Conservation (phyloP, 2,113 vertebrate species). For the Eptesicus fuscus region DNA sequence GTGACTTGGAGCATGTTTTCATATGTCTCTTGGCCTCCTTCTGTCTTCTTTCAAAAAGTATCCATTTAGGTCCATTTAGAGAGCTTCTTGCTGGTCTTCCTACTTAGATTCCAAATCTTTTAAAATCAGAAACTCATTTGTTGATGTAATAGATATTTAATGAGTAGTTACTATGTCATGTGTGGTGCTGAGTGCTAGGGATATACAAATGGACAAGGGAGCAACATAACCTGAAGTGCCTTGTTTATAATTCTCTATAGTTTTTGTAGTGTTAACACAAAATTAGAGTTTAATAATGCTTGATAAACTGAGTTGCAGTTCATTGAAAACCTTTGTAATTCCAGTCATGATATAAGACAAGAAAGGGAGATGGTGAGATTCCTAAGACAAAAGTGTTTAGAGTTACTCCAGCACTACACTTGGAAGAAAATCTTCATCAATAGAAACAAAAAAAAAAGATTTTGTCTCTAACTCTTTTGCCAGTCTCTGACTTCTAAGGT, state of each 20-base stretch:
- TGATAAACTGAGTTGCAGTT: neutral
- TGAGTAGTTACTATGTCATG: neutral
- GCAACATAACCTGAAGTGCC: neutral
- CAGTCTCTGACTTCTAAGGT: neutral
- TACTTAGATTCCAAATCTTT: neutral
- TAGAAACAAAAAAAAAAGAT: neutral
- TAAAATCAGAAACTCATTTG: neutral
- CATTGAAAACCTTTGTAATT: neutral
- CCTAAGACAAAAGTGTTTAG: neutral
- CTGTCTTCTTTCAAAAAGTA: too few relatives aligned
- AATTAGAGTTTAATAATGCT: neutral
- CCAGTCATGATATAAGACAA: neutral
- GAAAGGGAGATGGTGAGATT: neutral
- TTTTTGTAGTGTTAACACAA: neutral
- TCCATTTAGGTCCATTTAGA: neutral
- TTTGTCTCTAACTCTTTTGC: neutral
- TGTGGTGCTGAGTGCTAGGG: accelerated
- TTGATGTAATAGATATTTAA: neutral
- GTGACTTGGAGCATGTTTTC: too few relatives aligned
- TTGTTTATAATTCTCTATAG: neutral
- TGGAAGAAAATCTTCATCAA: neutral
- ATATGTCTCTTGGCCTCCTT: too few relatives aligned
- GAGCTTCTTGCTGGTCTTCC: neutral
- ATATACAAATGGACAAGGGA: neutral
- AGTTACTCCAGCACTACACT: neutral